These are phyloP conservation scores for Gonatopus flavifemur DNA, from an alignment of 1,140 invertebrate species.

Conservation along the genomic window DNA sequence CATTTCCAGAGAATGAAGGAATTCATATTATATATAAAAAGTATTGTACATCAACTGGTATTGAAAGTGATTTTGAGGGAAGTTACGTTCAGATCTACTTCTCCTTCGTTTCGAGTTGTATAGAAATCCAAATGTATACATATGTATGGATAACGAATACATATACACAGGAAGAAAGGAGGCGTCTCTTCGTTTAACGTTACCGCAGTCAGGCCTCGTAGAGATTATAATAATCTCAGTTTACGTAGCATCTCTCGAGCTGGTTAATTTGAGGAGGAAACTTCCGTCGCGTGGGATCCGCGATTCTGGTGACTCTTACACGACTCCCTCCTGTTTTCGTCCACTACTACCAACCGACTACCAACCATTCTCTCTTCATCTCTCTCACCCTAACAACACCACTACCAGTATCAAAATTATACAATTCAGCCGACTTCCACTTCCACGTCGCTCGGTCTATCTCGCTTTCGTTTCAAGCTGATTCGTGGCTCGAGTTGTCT, in stretches of 20 bases:
- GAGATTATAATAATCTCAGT: slow-evolving; percentile 60
- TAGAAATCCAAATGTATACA: too few species aligned
- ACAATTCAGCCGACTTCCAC: background rate
- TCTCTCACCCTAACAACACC: too few species aligned
- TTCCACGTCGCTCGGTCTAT: background rate
- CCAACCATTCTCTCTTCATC: background rate
- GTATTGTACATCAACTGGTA: too few species aligned
- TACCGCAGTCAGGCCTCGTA: slow-evolving; percentile 53
- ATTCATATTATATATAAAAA: too few species aligned
- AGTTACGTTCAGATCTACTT: too few species aligned
- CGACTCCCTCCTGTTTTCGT: slow-evolving; percentile 8
- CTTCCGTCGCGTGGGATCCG: slow-evolving; percentile 43
- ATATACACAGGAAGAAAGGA: slow-evolving; percentile 34
- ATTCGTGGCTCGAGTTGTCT: slow-evolving; percentile 32
- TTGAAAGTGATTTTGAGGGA: too few species aligned
- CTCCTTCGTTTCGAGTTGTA: too few species aligned
- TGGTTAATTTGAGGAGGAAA: slow-evolving; percentile 57
- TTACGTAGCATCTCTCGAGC: slow-evolving; percentile 52
- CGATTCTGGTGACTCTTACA: slow-evolving; percentile 24
- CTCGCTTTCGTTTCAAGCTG: slow-evolving; percentile 27
- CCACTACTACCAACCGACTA: slow-evolving; percentile 21
- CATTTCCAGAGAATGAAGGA: too few species aligned
- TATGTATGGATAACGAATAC: too few species aligned
- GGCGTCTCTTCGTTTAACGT: slow-evolving; percentile 55
- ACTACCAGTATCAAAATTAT: too few species aligned